A percentile compares a stretch with the other conserved stretches of the same genome.
Evolutionary conservation across 2,113 vertebrate species (phyloP).

Genomic region (Trochalopteron elliotii): DNA sequence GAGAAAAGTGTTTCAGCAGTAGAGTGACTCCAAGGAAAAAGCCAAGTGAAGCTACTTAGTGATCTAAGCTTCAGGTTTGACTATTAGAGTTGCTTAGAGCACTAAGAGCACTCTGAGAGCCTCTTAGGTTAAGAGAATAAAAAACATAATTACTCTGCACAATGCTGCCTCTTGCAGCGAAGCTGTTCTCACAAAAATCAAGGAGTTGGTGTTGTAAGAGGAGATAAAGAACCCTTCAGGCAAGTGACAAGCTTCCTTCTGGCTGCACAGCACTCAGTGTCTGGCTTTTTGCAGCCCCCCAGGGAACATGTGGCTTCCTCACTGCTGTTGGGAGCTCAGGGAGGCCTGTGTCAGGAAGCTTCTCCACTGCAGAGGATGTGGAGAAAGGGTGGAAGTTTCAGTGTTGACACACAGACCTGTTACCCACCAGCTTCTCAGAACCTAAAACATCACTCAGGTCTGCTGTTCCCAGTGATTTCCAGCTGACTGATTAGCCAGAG

Average conservation of each 20-base stretch:
- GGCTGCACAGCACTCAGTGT: accelerated
- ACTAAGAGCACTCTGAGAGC: constrained; percentile 23
- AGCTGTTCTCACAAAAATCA: background rate
- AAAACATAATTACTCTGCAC: background rate
- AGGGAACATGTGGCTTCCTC: background rate
- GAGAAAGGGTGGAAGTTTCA: background rate
- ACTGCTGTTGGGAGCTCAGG: background rate
- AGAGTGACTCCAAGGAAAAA: background rate
- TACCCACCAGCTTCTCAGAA: background rate
- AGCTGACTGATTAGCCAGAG: background rate
- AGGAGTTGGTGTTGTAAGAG: background rate
- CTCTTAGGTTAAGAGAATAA: constrained; percentile 32
- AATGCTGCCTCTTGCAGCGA: background rate
- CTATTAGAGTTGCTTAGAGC: constrained; percentile 7
- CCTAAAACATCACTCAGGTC: background rate
- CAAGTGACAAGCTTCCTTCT: background rate
- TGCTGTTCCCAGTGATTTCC: background rate
- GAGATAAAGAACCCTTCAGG: background rate
- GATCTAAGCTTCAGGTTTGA: constrained; percentile 34
- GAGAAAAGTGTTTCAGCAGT: background rate
- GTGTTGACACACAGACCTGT: background rate
- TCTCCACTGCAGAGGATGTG: background rate
- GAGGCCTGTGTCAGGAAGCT: background rate
- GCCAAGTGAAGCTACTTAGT: constrained; percentile 20
- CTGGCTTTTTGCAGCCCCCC: background rate